Percentiles rank a stretch among this genome's conserved stretches.
Conservation (phyloP, 2,888 invertebrate genomes). For the Drosophila percnosoma region DNA sequence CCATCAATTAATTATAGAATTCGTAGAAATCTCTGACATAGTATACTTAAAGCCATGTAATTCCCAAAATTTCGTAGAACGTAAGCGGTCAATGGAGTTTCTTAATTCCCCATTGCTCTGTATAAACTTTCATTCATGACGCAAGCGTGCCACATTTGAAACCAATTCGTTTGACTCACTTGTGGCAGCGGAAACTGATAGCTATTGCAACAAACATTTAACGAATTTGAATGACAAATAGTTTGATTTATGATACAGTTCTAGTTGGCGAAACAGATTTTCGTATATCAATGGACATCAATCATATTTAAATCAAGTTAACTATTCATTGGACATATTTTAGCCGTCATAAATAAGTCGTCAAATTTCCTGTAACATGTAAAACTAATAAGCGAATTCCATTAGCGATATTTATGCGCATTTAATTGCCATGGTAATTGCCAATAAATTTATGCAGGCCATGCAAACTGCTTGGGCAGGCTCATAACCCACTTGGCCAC, state of each 20-base stretch:
- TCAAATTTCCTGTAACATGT: conserved; percentile 27
- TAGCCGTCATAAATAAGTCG: conserved; percentile 14
- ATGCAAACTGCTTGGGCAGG: conserved; percentile 42
- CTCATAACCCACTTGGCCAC: conserved; percentile 45
- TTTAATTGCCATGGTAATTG: conserved; percentile 67
- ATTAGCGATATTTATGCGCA: conserved; percentile 68
- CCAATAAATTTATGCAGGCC: conserved; percentile 60
- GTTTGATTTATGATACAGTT: conserved; percentile 10
- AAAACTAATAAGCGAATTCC: conserved; percentile 35
- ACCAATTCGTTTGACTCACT: conserved; percentile 35
- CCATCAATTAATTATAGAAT: background rate
- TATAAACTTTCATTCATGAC: conserved; percentile 29
- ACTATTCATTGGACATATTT: background rate
- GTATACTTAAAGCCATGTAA: background rate
- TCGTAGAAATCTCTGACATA: conserved; percentile 3
- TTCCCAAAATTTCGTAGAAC: conserved; percentile 1
- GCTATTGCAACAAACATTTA: conserved; percentile 36
- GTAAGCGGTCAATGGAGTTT: conserved; percentile 7
- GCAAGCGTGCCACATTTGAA: conserved; percentile 35
- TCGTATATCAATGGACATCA: background rate
- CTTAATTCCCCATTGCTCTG: background rate
- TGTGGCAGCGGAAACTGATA: conserved; percentile 9
- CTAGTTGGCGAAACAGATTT: background rate
- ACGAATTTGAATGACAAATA: conserved; percentile 52
- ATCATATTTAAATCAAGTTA: conserved; percentile 12